phyloP scores from a whole-genome alignment of 1,140 invertebrate genomes.

The Sinonovacula constricta region DNA sequence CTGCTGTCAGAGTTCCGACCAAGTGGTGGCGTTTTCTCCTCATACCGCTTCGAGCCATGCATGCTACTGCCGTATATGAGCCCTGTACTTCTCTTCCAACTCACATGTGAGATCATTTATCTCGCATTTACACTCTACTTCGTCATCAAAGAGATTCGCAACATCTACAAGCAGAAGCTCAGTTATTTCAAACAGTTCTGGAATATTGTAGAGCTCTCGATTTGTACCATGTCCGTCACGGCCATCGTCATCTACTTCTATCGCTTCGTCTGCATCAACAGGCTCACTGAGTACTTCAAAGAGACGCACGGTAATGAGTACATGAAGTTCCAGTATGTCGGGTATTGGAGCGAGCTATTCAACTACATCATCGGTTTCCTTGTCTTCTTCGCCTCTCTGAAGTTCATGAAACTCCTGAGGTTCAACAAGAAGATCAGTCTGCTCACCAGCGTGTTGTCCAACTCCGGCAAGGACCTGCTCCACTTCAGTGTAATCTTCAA shows the following conservation, averaged over 20 bases:
- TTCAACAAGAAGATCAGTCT: constrained; percentile 81
- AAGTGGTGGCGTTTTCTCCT: constrained; percentile 79
- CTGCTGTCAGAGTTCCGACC: constrained; percentile 77
- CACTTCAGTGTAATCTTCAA: constrained; percentile 78
- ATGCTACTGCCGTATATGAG: constrained; percentile 73
- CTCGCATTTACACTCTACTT: constrained; percentile 80
- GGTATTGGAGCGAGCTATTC: constrained; percentile 79
- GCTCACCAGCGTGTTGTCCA: constrained; percentile 75
- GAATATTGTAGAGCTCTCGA: constrained; percentile 79
- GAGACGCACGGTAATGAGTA: constrained; percentile 80
- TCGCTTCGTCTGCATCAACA: constrained; percentile 71
- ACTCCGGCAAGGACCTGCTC: constrained; percentile 70
- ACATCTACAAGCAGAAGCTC: constrained; percentile 65
- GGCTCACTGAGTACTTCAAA: constrained; percentile 77
- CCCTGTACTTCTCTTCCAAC: constrained; percentile 69
- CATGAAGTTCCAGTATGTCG: constrained; percentile 80
- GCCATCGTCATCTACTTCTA: constrained; percentile 78
- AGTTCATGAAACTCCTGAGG: constrained; percentile 80
- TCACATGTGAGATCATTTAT: constrained; percentile 71
- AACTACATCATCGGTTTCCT: constrained; percentile 79
- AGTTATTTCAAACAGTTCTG: constrained; percentile 78
- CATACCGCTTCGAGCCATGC: constrained; percentile 80
- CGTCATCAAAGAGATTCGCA: constrained; percentile 77
- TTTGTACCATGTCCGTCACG: constrained; percentile 77
- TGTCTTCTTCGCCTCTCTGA: constrained; percentile 80